phyloP scores from a whole-genome alignment of 2,888 invertebrate species.

The Lithophane semibrunnea region DNA sequence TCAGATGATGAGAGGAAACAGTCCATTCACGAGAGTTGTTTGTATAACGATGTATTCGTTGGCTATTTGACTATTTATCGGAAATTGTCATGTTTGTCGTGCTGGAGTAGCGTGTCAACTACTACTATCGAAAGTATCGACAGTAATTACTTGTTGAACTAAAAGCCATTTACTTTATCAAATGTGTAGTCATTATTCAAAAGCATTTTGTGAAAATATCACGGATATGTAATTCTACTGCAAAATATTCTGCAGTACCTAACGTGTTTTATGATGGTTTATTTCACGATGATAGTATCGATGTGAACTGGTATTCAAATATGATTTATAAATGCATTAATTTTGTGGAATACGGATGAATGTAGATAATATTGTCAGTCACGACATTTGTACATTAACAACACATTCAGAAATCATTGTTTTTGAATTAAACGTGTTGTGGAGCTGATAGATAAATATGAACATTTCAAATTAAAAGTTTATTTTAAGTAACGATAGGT shows the following conservation, averaged over 20 bases:
- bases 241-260: slow-evolving; percentile 45
- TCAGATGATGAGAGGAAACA: slow-evolving; percentile 38
- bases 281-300: slow-evolving; percentile 13
- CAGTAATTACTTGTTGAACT: slow-evolving; percentile 32
- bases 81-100: slow-evolving; percentile 39
- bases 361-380: slow-evolving; percentile 51
- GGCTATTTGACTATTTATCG: slow-evolving; percentile 26
- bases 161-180: slow-evolving; percentile 23
- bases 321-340: slow-evolving; percentile 50
- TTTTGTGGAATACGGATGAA: slow-evolving; percentile 35
- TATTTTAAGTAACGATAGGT: slow-evolving; percentile 30
- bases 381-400: slow-evolving; percentile 63
- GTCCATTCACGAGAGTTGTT: slow-evolving; percentile 14
- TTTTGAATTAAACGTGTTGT: slow-evolving; percentile 40
- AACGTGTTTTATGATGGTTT: slow-evolving; percentile 9
- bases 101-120: slow-evolving; percentile 34
- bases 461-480: slow-evolving; percentile 36
- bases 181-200: slow-evolving; percentile 20
- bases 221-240: background rate
- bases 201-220: slow-evolving; percentile 19
- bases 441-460: slow-evolving; percentile 31
- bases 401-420: slow-evolving; percentile 56
- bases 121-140: slow-evolving; percentile 31
- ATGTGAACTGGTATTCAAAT: slow-evolving; percentile 36
- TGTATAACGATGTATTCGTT: slow-evolving; percentile 22